A percentile compares a stretch with the other conserved stretches of the same genome.
These are phyloP conservation scores for Heptascelio sp. DNA, from an alignment of 2,888 invertebrate genomes.

Conservation along the genomic window DNA sequence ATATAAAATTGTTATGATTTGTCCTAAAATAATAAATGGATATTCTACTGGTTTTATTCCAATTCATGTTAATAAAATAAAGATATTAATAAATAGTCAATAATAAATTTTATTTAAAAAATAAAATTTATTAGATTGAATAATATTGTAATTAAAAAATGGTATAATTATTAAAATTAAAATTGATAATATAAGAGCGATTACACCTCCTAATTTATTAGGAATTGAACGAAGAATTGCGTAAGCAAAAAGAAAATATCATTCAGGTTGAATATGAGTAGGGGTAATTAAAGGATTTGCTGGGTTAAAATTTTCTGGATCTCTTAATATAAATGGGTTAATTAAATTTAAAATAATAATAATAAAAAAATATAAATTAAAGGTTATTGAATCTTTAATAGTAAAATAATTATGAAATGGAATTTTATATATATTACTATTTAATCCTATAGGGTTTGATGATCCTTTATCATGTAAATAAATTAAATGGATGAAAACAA, in stretches of 20 bases:
- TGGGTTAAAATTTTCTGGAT: conserved; percentile 92
- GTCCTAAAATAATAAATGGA: conserved; percentile 88
- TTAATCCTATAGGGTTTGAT: conserved; percentile 89
- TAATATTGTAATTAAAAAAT: conserved; percentile 85
- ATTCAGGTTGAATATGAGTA: conserved; percentile 94
- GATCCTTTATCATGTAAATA: conserved; percentile 91
- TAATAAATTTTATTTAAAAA: conserved; percentile 87
- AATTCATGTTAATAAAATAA: conserved; percentile 91
- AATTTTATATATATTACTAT: conserved; percentile 90
- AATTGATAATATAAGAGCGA: conserved; percentile 89
- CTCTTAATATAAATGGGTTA: conserved; percentile 88
- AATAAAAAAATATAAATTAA: conserved; percentile 86
- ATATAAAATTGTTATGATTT: conserved; percentile 85
- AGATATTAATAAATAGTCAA: conserved; percentile 86
- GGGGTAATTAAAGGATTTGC: conserved; percentile 91
- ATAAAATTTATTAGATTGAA: conserved; percentile 85
- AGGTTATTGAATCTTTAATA: conserved; percentile 88
- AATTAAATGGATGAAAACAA: conserved; percentile 88
- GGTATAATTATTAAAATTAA: conserved; percentile 89
- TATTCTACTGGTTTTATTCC: conserved; percentile 90
- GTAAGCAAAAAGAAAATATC: conserved; percentile 95
- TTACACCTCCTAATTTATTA: conserved; percentile 93
- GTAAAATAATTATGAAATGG: conserved; percentile 90
- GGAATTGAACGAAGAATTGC: conserved; percentile 94
- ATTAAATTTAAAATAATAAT: conserved; percentile 85